phyloP scores from a whole-genome alignment of 2,888 invertebrate species.

The Sesamia inferens region DNA sequence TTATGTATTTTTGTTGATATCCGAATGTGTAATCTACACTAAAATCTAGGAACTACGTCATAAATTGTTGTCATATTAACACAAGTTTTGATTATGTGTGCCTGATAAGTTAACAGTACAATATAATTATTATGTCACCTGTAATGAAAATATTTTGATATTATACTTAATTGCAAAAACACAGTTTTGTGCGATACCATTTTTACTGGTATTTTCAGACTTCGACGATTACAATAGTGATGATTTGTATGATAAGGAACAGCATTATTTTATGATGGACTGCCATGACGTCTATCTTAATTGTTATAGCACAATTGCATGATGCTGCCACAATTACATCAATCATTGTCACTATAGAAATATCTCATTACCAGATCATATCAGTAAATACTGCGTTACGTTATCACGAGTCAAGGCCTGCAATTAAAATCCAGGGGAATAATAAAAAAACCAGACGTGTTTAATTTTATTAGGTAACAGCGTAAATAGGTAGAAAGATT shows the following conservation, averaged over 20 bases:
- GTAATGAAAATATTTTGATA: conserved; percentile 20
- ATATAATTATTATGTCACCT: background rate
- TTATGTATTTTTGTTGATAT: conserved; percentile 29
- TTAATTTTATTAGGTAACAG: conserved; percentile 11
- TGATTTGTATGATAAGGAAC: conserved; percentile 29
- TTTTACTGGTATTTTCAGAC: conserved; percentile 12
- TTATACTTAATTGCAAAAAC: conserved; percentile 5
- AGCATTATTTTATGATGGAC: conserved; percentile 27
- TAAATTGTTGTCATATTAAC: conserved; percentile 25
- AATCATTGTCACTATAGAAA: conserved; percentile 41
- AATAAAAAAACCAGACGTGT: conserved; percentile 31
- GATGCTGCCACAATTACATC: conserved; percentile 45
- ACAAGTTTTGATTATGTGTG: conserved; percentile 31
- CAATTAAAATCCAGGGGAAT: conserved; percentile 18
- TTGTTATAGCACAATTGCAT: conserved; percentile 55
- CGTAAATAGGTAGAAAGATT: conserved; percentile 6
- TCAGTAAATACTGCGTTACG: conserved; percentile 26
- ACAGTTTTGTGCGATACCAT: background rate
- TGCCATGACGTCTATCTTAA: conserved; percentile 37
- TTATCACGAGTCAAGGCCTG: conserved; percentile 28
- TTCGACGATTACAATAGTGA: conserved; percentile 11
- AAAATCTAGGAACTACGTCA: conserved; percentile 36
- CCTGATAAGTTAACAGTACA: conserved; percentile 2
- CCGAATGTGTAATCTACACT: conserved; percentile 8
- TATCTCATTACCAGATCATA: conserved; percentile 50